A percentile compares a stretch with the other conserved stretches of the same genome.
phyloP scores from a whole-genome alignment of 1,140 invertebrate species.

The Hetaerina americana region DNA sequence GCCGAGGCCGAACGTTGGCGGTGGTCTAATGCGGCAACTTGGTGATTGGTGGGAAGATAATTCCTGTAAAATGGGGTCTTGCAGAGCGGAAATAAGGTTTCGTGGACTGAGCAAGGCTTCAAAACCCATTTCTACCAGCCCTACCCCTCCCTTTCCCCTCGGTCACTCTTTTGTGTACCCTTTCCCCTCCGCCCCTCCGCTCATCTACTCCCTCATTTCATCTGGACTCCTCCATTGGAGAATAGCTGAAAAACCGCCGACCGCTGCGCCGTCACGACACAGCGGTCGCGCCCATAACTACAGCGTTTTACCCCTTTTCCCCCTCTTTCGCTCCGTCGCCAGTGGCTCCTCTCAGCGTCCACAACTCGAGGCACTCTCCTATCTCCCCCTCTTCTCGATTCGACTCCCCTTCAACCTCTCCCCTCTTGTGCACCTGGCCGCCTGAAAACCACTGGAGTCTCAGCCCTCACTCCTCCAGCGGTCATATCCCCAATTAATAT shows the following conservation, averaged over 20 bases:
- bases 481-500: background rate
- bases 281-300: background rate
- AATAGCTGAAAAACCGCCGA: background rate
- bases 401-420: too few species aligned
- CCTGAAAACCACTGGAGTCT: too few species aligned
- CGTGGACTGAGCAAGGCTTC: background rate
- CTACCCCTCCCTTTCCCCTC: background rate
- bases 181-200: background rate
- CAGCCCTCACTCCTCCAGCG: background rate
- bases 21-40: background rate
- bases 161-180: too few species aligned
- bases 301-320: too few species aligned
- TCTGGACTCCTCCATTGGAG: background rate
- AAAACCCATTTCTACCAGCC: background rate
- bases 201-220: background rate
- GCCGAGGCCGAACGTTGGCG: background rate
- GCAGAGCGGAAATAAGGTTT: background rate
- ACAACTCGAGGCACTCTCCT: background rate
- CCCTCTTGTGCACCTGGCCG: too few species aligned
- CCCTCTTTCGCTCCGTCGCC: too few species aligned
- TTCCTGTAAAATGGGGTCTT: background rate
- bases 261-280: background rate
- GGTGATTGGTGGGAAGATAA: background rate
- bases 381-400: background rate
- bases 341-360: too few species aligned